phyloP scores from a whole-genome alignment of 2,113 vertebrate genomes.

The Pseudorhombus dupliciocellatus region DNA sequence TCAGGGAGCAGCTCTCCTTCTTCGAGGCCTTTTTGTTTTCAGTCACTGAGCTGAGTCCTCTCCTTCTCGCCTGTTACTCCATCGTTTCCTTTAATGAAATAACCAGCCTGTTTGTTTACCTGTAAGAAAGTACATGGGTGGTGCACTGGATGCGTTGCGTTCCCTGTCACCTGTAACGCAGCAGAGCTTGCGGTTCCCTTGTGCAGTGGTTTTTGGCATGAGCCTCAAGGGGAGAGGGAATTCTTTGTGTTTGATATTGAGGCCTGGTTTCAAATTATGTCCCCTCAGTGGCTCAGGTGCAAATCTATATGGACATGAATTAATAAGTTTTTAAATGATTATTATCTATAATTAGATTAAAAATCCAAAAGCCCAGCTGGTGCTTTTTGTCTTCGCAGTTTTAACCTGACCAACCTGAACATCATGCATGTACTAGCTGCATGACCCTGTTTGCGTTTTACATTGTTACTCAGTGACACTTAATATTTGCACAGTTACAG shows the following conservation, averaged over 20 bases:
- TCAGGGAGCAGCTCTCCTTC: background rate
- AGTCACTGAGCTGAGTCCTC: background rate
- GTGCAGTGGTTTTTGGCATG: background rate
- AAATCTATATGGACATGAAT: too few species aligned
- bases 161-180: conserved; percentile 20
- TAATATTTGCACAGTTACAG: conserved; percentile 27
- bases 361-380: too few species aligned
- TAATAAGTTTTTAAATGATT: too few species aligned
- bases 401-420: background rate
- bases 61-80: background rate
- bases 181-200: background rate
- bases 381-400: too few species aligned
- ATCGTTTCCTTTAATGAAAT: background rate
- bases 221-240: background rate
- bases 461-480: conserved; percentile 16
- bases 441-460: background rate
- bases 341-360: too few species aligned
- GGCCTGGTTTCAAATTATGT: background rate
- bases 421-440: background rate
- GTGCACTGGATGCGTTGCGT: conserved; percentile 6
- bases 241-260: background rate
- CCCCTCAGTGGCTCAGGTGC: too few species aligned
- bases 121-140: conserved; percentile 19
- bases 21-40: background rate
- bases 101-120: conserved; percentile 21